phyloP scores from a whole-genome alignment of 2,113 vertebrate species.

The Campylomormyrus numenius region DNA sequence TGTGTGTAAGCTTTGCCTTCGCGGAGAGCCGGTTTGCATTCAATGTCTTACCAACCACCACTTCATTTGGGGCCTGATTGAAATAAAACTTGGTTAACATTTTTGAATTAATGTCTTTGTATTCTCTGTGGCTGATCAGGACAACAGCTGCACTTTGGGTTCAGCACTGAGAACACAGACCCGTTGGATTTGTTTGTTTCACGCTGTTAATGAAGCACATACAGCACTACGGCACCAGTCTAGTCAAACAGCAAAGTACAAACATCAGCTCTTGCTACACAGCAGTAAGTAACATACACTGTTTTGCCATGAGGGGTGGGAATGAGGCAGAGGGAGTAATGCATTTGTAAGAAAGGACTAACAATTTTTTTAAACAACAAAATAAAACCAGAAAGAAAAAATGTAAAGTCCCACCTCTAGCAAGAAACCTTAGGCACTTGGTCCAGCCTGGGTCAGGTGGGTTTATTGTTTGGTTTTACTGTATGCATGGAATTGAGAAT shows the following conservation, averaged over 20 bases:
- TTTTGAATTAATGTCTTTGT: not conserved
- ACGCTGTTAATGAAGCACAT: not conserved
- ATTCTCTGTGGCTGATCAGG: not conserved
- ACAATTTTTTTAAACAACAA: not conserved
- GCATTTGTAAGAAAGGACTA: not conserved
- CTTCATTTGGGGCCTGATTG: not conserved
- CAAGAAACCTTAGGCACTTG: not conserved
- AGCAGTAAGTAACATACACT: not conserved
- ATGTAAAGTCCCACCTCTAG: not conserved
- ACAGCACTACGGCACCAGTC: not conserved
- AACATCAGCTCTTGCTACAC: not conserved
- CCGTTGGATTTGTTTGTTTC: not conserved
- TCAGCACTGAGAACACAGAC: not conserved
- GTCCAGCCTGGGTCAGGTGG: not conserved
- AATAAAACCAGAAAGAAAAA: not conserved
- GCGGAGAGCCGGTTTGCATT: not conserved
- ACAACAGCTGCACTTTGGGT: not conserved
- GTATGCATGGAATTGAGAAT: not conserved
- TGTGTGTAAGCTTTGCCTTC: not conserved
- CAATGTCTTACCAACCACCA: not conserved
- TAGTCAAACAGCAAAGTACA: not conserved
- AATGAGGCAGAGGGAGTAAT: not conserved
- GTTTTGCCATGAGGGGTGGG: not conserved
- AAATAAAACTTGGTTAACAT: conserved; percentile 13
- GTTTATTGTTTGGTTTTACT: not conserved